Base-by-base conservation (phyloP, 2,888 invertebrate genomes). In the Xanthia togata region DNA sequence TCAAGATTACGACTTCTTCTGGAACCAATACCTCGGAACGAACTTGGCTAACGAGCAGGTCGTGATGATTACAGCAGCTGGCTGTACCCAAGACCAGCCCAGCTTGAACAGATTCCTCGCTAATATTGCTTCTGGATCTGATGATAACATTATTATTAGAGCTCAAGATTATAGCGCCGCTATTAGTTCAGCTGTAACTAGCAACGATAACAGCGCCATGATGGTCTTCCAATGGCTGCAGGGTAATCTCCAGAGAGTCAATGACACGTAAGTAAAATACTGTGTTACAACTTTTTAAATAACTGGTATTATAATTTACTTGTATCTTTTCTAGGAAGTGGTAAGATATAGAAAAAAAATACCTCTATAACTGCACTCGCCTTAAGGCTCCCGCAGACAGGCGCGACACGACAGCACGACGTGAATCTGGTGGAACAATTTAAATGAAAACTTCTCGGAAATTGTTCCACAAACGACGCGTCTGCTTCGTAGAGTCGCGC, bases 1-100 rank as follows among this genome's bases (percentile, higher is more conserved):
- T 38, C 91, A 92, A 0, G 97, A 98, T 81, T 99, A 98, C 97
- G 90, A 97, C 11, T 97, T 96, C 87, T 96, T 98, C 84, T 98
- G 98, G 97, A 87, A 95, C 6, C 97, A 97, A 76, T 98, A 97
- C 90, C 90, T 96, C 55, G 89, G 88, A 0, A 97, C 97, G 70
- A 97, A 97, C 47, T 95, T 98, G 9, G 97, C 98, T 2, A 97
- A 97, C 5, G 98, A 98, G 91, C 97, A 98, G 88, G 95, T 97
- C 0, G 96, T 97, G 2, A 97, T 98, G 87, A 94, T 98, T 31
- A 92, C 93, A 53, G 97, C 97, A 0, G 96, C 98, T 71, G 98
- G 98, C 0, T 98, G 98, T 88, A 97, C 98, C 0, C 95, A 93
- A 67, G 93, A 97, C 76, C 90, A 92, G 60, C 83, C 88, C 2